Percentiles rank a stretch among this genome's conserved stretches.
Evolutionary conservation across 2,113 vertebrate genomes (phyloP).

Genomic region (Callionymus lyra): DNA sequence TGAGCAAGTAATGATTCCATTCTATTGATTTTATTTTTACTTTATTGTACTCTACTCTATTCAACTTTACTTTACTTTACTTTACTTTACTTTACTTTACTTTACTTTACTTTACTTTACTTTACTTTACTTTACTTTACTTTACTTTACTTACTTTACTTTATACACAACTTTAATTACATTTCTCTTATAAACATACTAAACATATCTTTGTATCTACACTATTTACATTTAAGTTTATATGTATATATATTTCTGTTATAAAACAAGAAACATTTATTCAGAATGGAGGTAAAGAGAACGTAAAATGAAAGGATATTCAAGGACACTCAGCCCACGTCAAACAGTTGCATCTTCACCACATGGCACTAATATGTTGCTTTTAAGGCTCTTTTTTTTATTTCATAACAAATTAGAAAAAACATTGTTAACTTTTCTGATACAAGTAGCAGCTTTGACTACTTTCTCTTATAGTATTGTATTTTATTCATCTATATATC

Average conservation of each 20-base stretch:
- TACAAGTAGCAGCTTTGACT: conserved; percentile 29
- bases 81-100: no score
- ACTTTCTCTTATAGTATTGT: conserved; percentile 10
- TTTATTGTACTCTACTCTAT: no score
- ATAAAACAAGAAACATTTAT: conserved; percentile 62
- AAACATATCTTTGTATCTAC: conserved; percentile 66
- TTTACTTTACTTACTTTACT: no score
- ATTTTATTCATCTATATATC: no score
- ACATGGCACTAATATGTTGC: conserved; percentile 37
- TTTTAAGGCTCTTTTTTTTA: conserved; percentile 25
- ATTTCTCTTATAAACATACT: no score
- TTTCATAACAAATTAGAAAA: conserved; percentile 3
- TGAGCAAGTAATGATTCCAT: no score
- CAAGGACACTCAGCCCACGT: no score
- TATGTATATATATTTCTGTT: conserved; percentile 71
- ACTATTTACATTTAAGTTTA: conserved; percentile 61
- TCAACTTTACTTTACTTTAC: no score
- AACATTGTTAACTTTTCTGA: conserved; percentile 4
- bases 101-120: no score
- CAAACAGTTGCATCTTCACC: conserved; percentile 1
- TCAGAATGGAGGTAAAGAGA: conserved; percentile 58
- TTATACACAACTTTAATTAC: no score
- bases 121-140: no score
- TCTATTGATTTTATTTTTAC: no score
- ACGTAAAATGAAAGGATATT: conserved; percentile 23